Evolutionary conservation across 2,888 invertebrate species (phyloP).

Genomic region (Diaphora mendica): DNA sequence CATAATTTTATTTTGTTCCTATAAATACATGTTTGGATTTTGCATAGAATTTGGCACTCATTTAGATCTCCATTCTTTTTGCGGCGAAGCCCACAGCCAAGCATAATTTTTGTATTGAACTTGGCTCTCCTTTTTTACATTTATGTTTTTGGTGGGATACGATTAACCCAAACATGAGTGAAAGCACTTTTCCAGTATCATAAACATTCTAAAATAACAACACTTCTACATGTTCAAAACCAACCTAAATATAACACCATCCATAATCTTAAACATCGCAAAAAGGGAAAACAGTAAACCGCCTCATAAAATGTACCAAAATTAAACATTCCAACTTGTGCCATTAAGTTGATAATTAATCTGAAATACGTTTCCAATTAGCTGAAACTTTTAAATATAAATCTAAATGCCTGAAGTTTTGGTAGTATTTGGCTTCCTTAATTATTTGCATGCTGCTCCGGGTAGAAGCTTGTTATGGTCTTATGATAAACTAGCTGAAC

Average conservation of each 20-base stretch:
- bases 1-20: too few species aligned
- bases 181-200: background rate
- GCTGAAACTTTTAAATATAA: slow-evolving; percentile 36
- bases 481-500: too few species aligned
- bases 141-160: too few species aligned
- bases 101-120: too few species aligned
- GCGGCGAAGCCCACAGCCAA: too few species aligned
- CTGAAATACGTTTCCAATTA: slow-evolving; percentile 44
- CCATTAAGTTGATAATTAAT: slow-evolving; percentile 40
- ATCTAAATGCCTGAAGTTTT: slow-evolving; percentile 30
- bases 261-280: slow-evolving; percentile 8
- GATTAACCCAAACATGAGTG: background rate
- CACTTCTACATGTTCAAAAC: background rate
- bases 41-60: too few species aligned
- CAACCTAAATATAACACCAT: background rate
- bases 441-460: slow-evolving; percentile 13
- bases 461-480: background rate
- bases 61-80: too few species aligned
- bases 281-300: slow-evolving; percentile 10
- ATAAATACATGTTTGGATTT: too few species aligned
- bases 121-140: too few species aligned
- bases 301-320: slow-evolving; percentile 13
- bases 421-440: slow-evolving; percentile 15
- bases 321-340: slow-evolving; percentile 29
- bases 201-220: background rate